Conservation (phyloP, 2,113 vertebrate genomes). For the Lepidothrix coronata region DNA sequence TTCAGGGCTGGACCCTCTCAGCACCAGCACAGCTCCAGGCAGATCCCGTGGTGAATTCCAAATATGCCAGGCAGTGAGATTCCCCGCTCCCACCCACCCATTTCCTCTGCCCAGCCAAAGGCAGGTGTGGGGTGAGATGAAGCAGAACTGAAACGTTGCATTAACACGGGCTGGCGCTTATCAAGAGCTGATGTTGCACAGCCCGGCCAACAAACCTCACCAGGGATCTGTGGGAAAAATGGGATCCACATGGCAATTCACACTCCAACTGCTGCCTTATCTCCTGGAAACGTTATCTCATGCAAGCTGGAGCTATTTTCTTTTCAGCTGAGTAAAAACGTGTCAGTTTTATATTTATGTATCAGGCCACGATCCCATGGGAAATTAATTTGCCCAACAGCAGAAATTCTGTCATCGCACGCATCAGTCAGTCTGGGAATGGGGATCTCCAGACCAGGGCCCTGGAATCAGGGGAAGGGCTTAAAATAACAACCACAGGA, state of each 20-base stretch:
- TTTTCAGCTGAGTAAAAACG: conserved; percentile 4
- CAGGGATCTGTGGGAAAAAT: conserved; percentile 46
- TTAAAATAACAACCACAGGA: neutral
- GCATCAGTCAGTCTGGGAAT: conserved; percentile 56
- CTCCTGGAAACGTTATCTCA: conserved; percentile 3
- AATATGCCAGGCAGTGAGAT: rapidly evolving
- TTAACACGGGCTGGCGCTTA: neutral
- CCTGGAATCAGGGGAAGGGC: neutral
- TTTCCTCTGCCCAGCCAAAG: neutral
- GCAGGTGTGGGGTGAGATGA: neutral
- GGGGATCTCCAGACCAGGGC: conserved; percentile 22
- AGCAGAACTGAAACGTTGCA: neutral
- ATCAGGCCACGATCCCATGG: neutral
- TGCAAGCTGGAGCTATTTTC: neutral
- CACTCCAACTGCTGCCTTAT: conserved; percentile 28
- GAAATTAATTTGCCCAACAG: conserved; percentile 44
- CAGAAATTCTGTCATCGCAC: conserved; percentile 42
- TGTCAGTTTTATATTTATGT: conserved; percentile 52
- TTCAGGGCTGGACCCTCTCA: neutral
- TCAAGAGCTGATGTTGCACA: neutral
- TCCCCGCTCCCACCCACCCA: neutral
- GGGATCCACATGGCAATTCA: neutral
- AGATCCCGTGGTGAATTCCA: rapidly evolving
- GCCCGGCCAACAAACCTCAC: neutral
- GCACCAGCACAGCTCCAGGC: rapidly evolving